Evolutionary conservation across 2,888 invertebrate species (phyloP).

Genomic region (Cerceris rybyensis): DNA sequence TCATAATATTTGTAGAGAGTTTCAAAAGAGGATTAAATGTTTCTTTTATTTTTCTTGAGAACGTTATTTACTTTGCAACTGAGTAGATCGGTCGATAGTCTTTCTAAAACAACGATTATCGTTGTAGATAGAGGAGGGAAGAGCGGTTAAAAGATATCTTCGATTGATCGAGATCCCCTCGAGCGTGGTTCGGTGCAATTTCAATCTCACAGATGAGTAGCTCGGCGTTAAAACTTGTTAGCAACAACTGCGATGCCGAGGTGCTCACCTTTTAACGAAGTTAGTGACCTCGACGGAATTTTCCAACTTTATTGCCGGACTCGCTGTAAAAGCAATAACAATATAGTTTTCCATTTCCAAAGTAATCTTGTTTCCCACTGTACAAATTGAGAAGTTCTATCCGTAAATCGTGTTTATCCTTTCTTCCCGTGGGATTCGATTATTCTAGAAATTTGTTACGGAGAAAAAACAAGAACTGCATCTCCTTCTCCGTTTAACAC

Average conservation of each 20-base stretch:
- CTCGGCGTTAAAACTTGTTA: constrained; percentile 37
- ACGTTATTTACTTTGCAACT: too few species aligned
- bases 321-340: constrained; percentile 23
- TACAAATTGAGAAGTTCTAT: not conserved
- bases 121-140: not conserved
- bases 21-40: too few species aligned
- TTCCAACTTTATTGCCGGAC: constrained; percentile 22
- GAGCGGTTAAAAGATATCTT: not conserved
- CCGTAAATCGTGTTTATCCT: too few species aligned
- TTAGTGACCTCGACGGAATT: constrained; percentile 19
- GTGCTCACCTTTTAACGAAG: constrained; percentile 27
- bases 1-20: too few species aligned
- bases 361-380: not conserved
- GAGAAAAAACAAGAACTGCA: too few species aligned
- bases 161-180: constrained; percentile 9
- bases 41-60: too few species aligned
- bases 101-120: not conserved
- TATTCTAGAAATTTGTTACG: too few species aligned
- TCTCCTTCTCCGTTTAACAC: too few species aligned
- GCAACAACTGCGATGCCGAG: constrained; percentile 26
- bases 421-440: too few species aligned
- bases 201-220: constrained; percentile 32
- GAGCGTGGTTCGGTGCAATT: constrained; percentile 22
- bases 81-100: too few species aligned
- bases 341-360: constrained; percentile 1